Base-by-base conservation (phyloP, 2,888 invertebrate genomes). In the Zhuqinia jingwanae region DNA sequence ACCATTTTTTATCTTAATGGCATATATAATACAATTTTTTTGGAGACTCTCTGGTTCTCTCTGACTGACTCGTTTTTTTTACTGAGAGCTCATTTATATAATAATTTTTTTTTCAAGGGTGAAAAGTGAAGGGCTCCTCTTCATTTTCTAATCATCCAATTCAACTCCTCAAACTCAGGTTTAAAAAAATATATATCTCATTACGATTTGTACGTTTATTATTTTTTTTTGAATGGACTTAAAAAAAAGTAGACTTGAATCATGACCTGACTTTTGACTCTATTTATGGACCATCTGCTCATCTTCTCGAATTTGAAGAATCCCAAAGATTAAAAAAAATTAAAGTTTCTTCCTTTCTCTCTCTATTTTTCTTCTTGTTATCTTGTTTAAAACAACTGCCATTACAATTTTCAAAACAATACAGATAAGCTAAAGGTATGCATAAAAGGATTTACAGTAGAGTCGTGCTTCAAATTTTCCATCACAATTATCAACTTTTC, bases 211-310 rank as follows among this genome's bases (percentile, higher is more conserved):
- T 85, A 56, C 78, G n/a, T 65, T n/a, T 27, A 68, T 50, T 36
- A 36, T 36, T 8, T 36, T 36, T 36, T 5, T 73, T 73, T 73
- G 70, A 73, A 15, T 50, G 45, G 70, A n/a, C 17, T 11, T 58
- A 22, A 13, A 15, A 5, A 22, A 13, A 15, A 5, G 50, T 50
- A 13, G 15, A 50, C n/a, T n/a, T n/a, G 27, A 73, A 73, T 73
- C 76, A 60, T 76, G 83, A 73, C 82, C 82, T 83, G 36, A 30
- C 58, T 56, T 42, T 42, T 36, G 11, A n/a, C n/a, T 78, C 65
- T 83, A 83, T 83, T 83, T 83, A 83, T 83, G 83, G 83, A 53
- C 65, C 83, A 83, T 76, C 83, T 76, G 83, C 76, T 65, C 83
- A 83, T 83, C 36, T 36, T 3, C 36, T 83, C 75, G 68, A 50